Evolutionary conservation across 30 jellyfish, hydroid and myxozoan species (phyloP), one percentile per base, ranked within the genome.

Genomic region (Rhopilema esculentum): DNA sequence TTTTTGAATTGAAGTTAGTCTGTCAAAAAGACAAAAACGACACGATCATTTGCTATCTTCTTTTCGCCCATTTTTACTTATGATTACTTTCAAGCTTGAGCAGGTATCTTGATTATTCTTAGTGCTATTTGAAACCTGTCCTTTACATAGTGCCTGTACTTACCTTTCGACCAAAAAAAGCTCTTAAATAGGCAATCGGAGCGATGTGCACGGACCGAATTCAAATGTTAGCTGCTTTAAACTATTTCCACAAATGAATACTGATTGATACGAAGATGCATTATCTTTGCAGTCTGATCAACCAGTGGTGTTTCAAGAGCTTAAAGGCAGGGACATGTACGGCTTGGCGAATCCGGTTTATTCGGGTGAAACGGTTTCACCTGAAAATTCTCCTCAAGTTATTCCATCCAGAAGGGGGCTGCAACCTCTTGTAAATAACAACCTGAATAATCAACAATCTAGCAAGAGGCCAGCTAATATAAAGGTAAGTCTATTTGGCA

Each of bases 361-460:
- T 18, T 28, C 32, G 27, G 51, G 64, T 22, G 19, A 28, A 23
- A 20, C 50, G 20, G 4, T 32, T 25, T 63, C 87, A 0, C 75
- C 75, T n/a, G 76, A 77, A 9, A 53, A 77, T 18, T 77, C 87
- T 48, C 87, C 87, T 15, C 87, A 77, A 53, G 1, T 50, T 25
- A 71, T 23, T 27, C 87, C 87, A 27, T 51, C 30, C 27, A 71
- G 28, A 51, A 49, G 27, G 25, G 76, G 29, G 29, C 28, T 17
- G 0, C 15, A 24, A n/a, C 16, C 32, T 18, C 26, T 22, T 16
- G 17, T 53, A 24, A 49, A 50, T 27, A 77, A 77, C 52, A 52
- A 77, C 25, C 52, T 50, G 61, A 50, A 1, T 0, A 18, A 31
- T 23, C 87, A 77, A 52, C 0, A 9, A 17, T 50, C 85, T 17